These are phyloP conservation scores for Galeruca laticollis DNA, from an alignment of 2,888 invertebrate genomes.

Conservation along the genomic window DNA sequence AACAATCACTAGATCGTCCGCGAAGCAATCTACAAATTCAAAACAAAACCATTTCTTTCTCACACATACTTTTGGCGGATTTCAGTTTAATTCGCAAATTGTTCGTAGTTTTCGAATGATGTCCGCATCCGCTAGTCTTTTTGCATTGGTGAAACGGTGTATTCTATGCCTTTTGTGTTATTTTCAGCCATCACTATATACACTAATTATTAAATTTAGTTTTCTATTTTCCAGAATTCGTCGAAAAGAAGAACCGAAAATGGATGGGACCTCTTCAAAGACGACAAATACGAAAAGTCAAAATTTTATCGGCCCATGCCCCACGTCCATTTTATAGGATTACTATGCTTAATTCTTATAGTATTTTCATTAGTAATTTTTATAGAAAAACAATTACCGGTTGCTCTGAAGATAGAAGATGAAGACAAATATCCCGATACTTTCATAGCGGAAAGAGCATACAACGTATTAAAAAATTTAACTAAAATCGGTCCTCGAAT, in stretches of 20 bases:
- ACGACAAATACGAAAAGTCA: conserved; percentile 47
- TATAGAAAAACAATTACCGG: conserved; percentile 73
- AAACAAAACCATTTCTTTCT: too few species aligned
- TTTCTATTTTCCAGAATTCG: conserved; percentile 31
- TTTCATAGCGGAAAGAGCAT: conserved; percentile 76
- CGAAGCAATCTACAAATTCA: too few species aligned
- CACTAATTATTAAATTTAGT: background rate
- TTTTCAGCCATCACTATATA: too few species aligned
- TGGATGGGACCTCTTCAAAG: conserved; percentile 32
- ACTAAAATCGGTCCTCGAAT: conserved; percentile 74
- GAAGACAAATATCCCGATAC: conserved; percentile 63
- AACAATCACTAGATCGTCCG: too few species aligned
- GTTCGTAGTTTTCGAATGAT: too few species aligned
- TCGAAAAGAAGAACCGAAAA: conserved; percentile 27
- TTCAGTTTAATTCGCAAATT: too few species aligned
- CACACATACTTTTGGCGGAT: too few species aligned
- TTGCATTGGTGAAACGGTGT: too few species aligned
- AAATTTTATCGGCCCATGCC: conserved; percentile 64
- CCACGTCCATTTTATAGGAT: conserved; percentile 68
- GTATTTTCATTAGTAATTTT: conserved; percentile 70
- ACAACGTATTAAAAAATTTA: conserved; percentile 74
- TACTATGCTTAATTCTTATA: conserved; percentile 69
- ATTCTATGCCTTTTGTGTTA: too few species aligned
- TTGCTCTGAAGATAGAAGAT: conserved; percentile 67
- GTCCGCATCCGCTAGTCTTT: too few species aligned